Conservation (phyloP, 2,888 invertebrate species). For the Luperina nickerlii region DNA sequence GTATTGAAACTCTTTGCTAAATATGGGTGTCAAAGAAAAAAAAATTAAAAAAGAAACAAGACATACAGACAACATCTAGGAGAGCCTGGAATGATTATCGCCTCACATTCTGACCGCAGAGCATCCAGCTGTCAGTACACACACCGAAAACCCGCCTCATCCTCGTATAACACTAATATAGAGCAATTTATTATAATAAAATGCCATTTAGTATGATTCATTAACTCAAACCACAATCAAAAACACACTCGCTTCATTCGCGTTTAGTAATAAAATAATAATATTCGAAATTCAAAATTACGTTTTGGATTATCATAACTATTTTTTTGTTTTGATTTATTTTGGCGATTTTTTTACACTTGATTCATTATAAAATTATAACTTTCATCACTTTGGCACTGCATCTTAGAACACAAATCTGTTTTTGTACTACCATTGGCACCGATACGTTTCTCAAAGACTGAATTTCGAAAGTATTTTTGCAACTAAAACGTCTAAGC, state of each 20-base stretch:
- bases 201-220: slow-evolving; percentile 73
- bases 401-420: slow-evolving; percentile 70
- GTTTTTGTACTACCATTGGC: slow-evolving; percentile 73
- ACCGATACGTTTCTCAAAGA: slow-evolving; percentile 65
- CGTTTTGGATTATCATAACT: slow-evolving; percentile 10
- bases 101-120: slow-evolving; percentile 90
- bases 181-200: slow-evolving; percentile 73
- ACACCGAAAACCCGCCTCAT: slow-evolving; percentile 90
- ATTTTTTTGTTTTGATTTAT: slow-evolving; percentile 14
- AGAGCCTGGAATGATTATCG: slow-evolving; percentile 80
- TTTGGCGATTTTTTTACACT: slow-evolving; percentile 36
- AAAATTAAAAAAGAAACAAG: slow-evolving; percentile 75
- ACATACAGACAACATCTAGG: slow-evolving; percentile 90
- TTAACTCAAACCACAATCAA: slow-evolving; percentile 43
- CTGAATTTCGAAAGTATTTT: slow-evolving; percentile 74
- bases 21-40: slow-evolving; percentile 65
- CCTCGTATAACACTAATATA: slow-evolving; percentile 65
- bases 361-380: slow-evolving; percentile 13
- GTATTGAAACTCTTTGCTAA: slow-evolving; percentile 20
- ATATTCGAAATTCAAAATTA: slow-evolving; percentile 46
- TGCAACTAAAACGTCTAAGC: slow-evolving; percentile 66
- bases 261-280: not conserved
- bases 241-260: slow-evolving; percentile 7
- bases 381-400: slow-evolving; percentile 75
- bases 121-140: slow-evolving; percentile 89